Evolutionary conservation across 2,113 vertebrate species (phyloP).

Genomic region (Sterrhoptilus dennistouni): DNA sequence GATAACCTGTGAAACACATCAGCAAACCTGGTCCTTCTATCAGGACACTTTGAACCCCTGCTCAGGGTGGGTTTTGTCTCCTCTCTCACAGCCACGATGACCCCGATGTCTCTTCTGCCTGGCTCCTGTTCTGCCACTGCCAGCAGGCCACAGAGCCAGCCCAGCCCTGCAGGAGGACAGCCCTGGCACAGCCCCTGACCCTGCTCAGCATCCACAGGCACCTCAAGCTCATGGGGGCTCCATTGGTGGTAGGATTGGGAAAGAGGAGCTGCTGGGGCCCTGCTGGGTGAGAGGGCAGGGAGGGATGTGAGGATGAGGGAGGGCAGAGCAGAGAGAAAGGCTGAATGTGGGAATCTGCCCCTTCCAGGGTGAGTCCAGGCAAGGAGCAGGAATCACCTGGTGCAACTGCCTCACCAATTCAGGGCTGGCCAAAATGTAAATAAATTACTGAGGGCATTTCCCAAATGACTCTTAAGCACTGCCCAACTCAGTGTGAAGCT

Average conservation of each 20-base stretch:
- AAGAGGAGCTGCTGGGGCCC: not conserved
- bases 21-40: not conserved
- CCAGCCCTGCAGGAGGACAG: constrained; percentile 81
- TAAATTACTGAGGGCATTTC: not conserved
- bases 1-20: not conserved
- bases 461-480: not conserved
- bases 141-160: constrained; percentile 12
- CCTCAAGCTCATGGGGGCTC: constrained; percentile 90
- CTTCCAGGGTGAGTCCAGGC: not conserved
- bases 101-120: constrained; percentile 62
- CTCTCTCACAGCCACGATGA: constrained; percentile 67
- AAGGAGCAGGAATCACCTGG: not conserved
- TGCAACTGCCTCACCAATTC: not conserved
- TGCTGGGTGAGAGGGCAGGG: not conserved
- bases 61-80: not conserved
- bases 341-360: not conserved
- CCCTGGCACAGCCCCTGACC: constrained; percentile 79
- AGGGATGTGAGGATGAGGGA: not conserved
- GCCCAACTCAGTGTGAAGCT: not conserved
- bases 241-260: constrained; percentile 81
- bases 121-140: constrained; percentile 89
- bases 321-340: not conserved
- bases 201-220: constrained; percentile 87
- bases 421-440: not conserved
- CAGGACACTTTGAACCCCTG: not conserved